Base-by-base conservation (phyloP, 2,888 invertebrate genomes). In the Ectemnius cavifrons region DNA sequence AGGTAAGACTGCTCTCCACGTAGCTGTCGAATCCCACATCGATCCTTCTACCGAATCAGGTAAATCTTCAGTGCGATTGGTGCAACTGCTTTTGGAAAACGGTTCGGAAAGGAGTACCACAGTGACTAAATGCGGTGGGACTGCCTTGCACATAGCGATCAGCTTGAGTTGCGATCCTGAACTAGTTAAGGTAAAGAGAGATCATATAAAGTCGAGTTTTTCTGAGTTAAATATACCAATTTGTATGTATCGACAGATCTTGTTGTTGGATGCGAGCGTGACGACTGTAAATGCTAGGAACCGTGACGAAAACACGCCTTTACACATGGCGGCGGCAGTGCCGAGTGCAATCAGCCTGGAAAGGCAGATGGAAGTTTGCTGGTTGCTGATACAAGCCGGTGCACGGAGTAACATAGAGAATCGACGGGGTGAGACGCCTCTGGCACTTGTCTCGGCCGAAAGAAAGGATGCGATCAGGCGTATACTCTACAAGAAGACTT, bases 1-100 rank as follows among this genome's bases (percentile, higher is more conserved):
- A 90, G 89, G 90, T 37, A 85, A 76, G 63, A 89, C 89, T 11
- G 83, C 89, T 23, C 82, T 90, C 37, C 89, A 90, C 73, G 76
- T 88, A 8, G 90, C 90, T 1, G 85, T 85, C 5, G 86, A 88
- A 71, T 75, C 84, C 13, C 89, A 89, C 63, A 73, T 84, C 16
- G 52, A 52, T 16, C 2, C 47, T 4, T n/a, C 82, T 3, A 16
- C 20, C 4, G 72, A 73, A 0, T 73, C 57, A 11, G 75, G 78
- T 5, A 28, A 68, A 13, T 71, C 73, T 8, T 80, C 82, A 20
- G 69, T 84, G 11, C 80, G 67, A 5, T 84, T 76, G 11, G 80
- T 84, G 13, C 78, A 73, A 14, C 59, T 89, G 59, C 73, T 90
- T 6, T 67, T 90, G 59, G 82, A 88, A 56, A 81, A 84, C 65